Base-by-base conservation (phyloP, 23 tunicate genomes). In the Phallusia fumigata region DNA sequence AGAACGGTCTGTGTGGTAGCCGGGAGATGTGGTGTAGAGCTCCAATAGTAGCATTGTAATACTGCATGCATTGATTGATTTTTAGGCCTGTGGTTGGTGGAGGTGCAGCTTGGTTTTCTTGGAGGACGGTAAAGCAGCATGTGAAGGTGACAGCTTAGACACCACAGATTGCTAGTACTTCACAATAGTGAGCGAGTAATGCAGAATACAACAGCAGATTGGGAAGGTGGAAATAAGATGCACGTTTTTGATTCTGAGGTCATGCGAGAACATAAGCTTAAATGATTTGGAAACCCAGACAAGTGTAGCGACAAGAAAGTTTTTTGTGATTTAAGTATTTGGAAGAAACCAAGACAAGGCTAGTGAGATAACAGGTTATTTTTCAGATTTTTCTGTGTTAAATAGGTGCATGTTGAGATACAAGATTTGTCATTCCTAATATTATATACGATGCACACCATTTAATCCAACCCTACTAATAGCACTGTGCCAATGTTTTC, bases 381-480 rank as follows among this genome's bases (percentile, higher is more conserved):
- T 40, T 3, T 3, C 47, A 40, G 47, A 40, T 3, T 40, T 40
- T 40, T 8, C 69, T 6, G 69, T 6, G 69, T 58, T 58, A 3
- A 58, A 21, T 58, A 58, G 28, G 3, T 58, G 69, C 69, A 58
- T 58, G 69, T 58, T 58, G 28, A 58, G 26, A 40, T 40, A 40
- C 47, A 40, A 24, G 13, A 51, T 15, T 51, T 51, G 26, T 58
- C 69, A 58, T 58, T 58, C 5, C 69, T 58, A 58, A 58, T 58
- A 6, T 3, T 58, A 58, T 58, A 58, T 58, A 58, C 28, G 69
- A 58, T 58, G 69, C 28, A 22, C 69, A 58, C 69, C 69, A 58
- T 58, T 58, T 58, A 58, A 58, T 58, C 69, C 69, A 24, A 58
- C 16, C 69, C 16, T 58, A 58, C 69, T 58, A 58, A 58, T 58